Evolutionary conservation across 2,888 invertebrate species (phyloP).

Genomic region (Tachina lurida): DNA sequence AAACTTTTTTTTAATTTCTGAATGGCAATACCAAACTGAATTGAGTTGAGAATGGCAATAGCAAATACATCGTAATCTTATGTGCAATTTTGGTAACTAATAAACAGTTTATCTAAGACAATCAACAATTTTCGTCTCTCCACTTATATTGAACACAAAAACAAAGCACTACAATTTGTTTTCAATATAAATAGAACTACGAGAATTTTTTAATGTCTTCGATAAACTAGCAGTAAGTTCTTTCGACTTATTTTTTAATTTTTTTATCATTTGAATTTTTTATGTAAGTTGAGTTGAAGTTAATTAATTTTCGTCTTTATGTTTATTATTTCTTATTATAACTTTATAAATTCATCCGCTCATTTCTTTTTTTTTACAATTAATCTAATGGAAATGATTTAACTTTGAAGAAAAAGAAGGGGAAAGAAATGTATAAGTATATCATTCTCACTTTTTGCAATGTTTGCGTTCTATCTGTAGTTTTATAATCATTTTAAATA

Average conservation of each 20-base stretch:
- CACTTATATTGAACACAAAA: too few species aligned
- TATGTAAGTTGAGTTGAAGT: conserved; percentile 16
- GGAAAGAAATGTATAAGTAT: neutral
- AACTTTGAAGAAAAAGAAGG: conserved; percentile 13
- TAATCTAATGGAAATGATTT: conserved; percentile 61
- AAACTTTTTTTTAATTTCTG: too few species aligned
- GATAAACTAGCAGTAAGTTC: neutral
- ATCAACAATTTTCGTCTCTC: too few species aligned
- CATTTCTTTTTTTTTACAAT: conserved; percentile 22
- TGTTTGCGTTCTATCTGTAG: conserved; percentile 7
- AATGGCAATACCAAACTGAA: too few species aligned
- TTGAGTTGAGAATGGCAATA: too few species aligned
- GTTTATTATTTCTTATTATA: conserved; percentile 27
- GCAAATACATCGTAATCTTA: too few species aligned
- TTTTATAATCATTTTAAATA: conserved; percentile 67
- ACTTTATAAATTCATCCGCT: neutral
- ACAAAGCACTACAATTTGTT: too few species aligned
- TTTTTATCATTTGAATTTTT: neutral
- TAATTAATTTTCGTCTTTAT: conserved; percentile 58
- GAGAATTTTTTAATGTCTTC: too few species aligned
- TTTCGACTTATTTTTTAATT: neutral
- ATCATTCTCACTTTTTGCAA: conserved; percentile 29
- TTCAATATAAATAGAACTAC: too few species aligned
- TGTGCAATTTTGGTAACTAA: neutral
- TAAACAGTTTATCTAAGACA: too few species aligned